Evolutionary conservation across 2,797 vertebrate genomes (phyloP).

Genomic region (Orestias chungarensis): DNA sequence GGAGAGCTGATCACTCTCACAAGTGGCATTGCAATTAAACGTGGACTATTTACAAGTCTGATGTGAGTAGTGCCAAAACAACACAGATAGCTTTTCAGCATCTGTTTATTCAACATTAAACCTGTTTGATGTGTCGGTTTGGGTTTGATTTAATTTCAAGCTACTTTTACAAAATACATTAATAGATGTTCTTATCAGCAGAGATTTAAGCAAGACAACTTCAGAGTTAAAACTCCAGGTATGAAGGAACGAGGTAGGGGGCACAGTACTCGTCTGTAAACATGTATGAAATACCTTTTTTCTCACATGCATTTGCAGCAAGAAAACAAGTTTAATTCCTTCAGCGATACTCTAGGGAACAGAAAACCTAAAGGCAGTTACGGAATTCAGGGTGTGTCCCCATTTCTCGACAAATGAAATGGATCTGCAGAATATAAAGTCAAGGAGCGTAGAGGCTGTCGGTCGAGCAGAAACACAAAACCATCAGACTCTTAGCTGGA

Average conservation of each 20-base stretch:
- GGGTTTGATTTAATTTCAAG: background rate
- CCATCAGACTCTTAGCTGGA: constrained; percentile 13
- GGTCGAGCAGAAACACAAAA: constrained; percentile 26
- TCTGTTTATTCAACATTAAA: background rate
- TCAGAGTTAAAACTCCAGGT: background rate
- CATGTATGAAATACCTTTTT: background rate
- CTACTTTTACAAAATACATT: background rate
- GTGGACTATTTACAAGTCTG: no score
- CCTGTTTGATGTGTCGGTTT: background rate
- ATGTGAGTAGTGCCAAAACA: background rate
- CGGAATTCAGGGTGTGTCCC: constrained; percentile 47
- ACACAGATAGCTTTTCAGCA: background rate
- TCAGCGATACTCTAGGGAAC: constrained; percentile 26
- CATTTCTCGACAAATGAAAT: constrained; percentile 52
- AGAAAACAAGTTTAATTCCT: no score
- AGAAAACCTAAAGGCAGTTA: constrained; percentile 30
- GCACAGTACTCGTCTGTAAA: background rate
- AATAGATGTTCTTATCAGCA: background rate
- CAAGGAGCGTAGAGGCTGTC: constrained; percentile 9
- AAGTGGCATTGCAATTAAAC: no score
- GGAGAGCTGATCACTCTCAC: background rate
- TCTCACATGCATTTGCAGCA: background rate
- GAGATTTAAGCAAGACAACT: background rate
- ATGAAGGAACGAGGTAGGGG: background rate
- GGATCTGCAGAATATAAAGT: constrained; percentile 61